phyloP scores from a whole-genome alignment of 1,140 invertebrate species.

The Pseudomyrmex concolor region DNA sequence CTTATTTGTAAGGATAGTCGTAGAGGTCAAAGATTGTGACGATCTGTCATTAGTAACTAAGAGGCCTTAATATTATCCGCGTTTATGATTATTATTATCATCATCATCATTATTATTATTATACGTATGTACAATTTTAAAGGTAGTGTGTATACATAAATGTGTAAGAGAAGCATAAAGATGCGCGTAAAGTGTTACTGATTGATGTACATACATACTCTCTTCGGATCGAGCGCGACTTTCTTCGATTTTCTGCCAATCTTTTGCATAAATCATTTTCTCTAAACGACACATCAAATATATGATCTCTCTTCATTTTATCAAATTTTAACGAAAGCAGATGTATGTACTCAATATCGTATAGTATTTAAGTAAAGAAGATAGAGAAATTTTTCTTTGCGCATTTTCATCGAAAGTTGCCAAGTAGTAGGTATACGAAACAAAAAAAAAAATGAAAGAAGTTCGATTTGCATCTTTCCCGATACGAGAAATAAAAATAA shows the following conservation, averaged over 20 bases:
- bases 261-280: background rate
- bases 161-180: slow-evolving; percentile 17
- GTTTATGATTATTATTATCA: slow-evolving; percentile 75
- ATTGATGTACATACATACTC: slow-evolving; percentile 26
- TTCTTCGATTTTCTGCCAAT: background rate
- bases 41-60: slow-evolving; percentile 83
- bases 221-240: slow-evolving; percentile 22
- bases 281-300: background rate
- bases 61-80: slow-evolving; percentile 83
- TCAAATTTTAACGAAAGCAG: background rate
- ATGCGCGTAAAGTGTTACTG: slow-evolving; percentile 12
- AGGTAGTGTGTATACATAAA: slow-evolving; percentile 22
- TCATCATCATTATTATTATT: no score
- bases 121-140: slow-evolving; percentile 60
- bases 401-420: background rate
- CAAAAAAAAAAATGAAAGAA: background rate
- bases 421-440: background rate
- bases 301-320: background rate
- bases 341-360: background rate
- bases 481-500: background rate
- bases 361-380: no score
- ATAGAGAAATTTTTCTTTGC: background rate
- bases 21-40: slow-evolving; percentile 76
- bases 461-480: background rate
- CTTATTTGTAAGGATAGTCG: slow-evolving; percentile 55